A percentile compares a stretch with the other conserved stretches of the same genome.
Conservation (phyloP, 2,797 vertebrate species). For the Eulemur rubriventer region DNA sequence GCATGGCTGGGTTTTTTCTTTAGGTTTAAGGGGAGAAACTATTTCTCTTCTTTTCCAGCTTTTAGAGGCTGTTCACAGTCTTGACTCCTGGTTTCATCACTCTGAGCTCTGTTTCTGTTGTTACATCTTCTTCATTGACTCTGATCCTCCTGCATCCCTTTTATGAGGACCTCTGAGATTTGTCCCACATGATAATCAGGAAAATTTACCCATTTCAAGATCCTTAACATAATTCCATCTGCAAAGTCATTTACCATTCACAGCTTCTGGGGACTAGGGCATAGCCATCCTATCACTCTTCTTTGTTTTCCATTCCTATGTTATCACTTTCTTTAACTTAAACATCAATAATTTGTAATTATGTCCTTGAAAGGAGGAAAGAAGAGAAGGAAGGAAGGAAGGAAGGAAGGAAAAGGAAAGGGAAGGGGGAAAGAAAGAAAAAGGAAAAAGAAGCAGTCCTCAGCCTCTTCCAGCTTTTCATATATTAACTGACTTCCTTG, state of each 20-base stretch:
- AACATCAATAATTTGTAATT: background rate
- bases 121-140: background rate
- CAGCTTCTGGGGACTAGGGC: background rate
- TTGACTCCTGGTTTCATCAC: background rate
- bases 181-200: background rate
- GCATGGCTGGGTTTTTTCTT: background rate
- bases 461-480: background rate
- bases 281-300: background rate
- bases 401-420: no score
- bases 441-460: background rate
- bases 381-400: no score
- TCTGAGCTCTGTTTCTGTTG: background rate
- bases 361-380: background rate
- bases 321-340: background rate
- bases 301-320: background rate
- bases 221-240: background rate
- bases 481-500: background rate
- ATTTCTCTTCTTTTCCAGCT: background rate
- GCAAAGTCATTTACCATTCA: background rate
- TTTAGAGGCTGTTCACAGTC: background rate
- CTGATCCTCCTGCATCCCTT: background rate
- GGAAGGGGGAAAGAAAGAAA: background rate
- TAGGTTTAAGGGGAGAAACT: background rate
- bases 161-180: background rate
- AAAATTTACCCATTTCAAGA: background rate